These are phyloP conservation scores for Chionis minor DNA, from an alignment of 2,113 vertebrate genomes.

Conservation along the genomic window DNA sequence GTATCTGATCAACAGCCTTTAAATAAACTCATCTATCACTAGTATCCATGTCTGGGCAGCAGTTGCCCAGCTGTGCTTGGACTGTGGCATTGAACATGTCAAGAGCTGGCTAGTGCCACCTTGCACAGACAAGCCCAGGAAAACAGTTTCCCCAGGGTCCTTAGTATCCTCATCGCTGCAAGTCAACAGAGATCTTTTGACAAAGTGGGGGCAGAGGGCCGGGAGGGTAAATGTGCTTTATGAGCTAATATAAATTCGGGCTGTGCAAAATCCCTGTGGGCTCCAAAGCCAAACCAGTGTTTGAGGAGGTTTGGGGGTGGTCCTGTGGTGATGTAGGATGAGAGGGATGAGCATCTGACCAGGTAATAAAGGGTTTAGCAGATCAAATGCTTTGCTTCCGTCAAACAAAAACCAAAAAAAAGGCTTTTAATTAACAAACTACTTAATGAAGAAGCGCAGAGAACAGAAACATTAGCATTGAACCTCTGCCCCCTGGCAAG, in stretches of 20 bases:
- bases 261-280: neutral
- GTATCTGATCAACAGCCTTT: neutral
- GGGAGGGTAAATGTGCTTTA: neutral
- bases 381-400: constrained; percentile 18
- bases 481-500: neutral
- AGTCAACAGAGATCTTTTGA: neutral
- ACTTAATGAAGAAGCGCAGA: neutral
- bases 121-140: neutral
- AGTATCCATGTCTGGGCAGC: neutral
- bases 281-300: neutral
- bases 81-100: neutral
- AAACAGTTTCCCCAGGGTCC: neutral
- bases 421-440: constrained; percentile 27
- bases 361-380: constrained; percentile 15
- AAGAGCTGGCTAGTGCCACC: neutral
- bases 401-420: neutral
- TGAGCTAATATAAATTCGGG: neutral
- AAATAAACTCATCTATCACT: constrained; percentile 42
- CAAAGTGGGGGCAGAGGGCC: neutral
- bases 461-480: neutral
- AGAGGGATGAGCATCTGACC: neutral
- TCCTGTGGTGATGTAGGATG: neutral
- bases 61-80: neutral
- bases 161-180: neutral
- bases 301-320: neutral